These are phyloP conservation scores for Coptotermes formosanus DNA, from an alignment of 1,140 invertebrate species.

Conservation along the genomic window DNA sequence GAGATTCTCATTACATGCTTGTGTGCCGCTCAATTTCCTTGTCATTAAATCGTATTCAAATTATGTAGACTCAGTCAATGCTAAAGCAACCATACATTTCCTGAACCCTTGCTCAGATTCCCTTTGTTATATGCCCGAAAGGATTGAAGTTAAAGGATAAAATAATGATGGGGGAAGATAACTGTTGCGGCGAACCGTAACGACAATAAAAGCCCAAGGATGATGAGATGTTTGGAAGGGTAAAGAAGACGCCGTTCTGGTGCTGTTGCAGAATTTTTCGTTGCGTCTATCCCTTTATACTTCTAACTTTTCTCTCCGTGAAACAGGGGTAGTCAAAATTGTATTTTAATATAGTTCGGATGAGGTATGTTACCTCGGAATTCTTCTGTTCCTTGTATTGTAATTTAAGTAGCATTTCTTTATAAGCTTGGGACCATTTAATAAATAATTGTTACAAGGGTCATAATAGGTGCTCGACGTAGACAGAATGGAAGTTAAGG, in stretches of 20 bases:
- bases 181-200: slow-evolving; percentile 19
- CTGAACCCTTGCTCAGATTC: neutral
- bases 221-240: neutral
- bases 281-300: neutral
- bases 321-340: neutral
- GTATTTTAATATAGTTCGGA: too few relatives aligned
- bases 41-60: slow-evolving; percentile 17
- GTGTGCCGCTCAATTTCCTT: neutral
- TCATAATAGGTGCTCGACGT: too few relatives aligned
- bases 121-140: slow-evolving; percentile 27
- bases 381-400: too few relatives aligned
- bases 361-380: too few relatives aligned
- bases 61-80: slow-evolving; percentile 6
- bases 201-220: slow-evolving; percentile 18
- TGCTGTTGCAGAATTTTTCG: neutral
- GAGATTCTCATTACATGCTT: neutral
- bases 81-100: neutral
- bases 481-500: too few relatives aligned
- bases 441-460: too few relatives aligned
- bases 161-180: slow-evolving; percentile 19
- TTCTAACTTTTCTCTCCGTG: neutral
- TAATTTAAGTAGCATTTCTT: too few relatives aligned
- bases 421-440: too few relatives aligned
- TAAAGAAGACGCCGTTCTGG: slow-evolving; percentile 6
- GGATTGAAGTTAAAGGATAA: slow-evolving; percentile 20